Base-by-base conservation (phyloP, 1,140 invertebrate genomes). In the Dinoponera quadriceps region DNA sequence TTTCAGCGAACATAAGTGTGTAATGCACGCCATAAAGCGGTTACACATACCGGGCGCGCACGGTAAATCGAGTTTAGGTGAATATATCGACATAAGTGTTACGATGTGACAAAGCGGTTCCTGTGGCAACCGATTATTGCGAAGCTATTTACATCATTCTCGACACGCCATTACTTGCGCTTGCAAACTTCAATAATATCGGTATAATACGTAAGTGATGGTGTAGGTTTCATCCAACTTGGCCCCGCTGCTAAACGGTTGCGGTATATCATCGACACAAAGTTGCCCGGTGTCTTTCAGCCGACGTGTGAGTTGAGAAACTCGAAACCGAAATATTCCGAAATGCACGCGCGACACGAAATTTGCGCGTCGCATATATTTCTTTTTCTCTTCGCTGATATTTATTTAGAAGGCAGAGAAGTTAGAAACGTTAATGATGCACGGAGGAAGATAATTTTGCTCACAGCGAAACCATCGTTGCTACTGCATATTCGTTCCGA, bases 121-220 rank as follows among this genome's bases (percentile, higher is more conserved):
- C 75, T 48, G 75, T 57, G 66, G 65, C 63, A 80, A 29, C 51
- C 75, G 65, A 80, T 80, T 80, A 80, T 80, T 71, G 65, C 75
- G n/a, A 80, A 80, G 75, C 75, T 69, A 69, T 80, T 80, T 71
- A 71, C 75, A 80, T 80, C 75, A 71, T 59, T 54, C 33, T 57
- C 54, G 65, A 80, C 65, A 80, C 65, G 65, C 54, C 65, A 80
- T 80, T 80, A 80, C 75, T 80, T 80, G 75, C 75, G 65, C 75
- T 44, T n/a, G 48, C 65, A 69, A 80, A 80, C 75, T 80, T 80
- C 75, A 80, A 71, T 80, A 80, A 80, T 80, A 80, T 80, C 75
- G 33, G 33, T 80, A 80, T 80, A 80, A 80, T 80, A 71, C 66
- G 33, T 80, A 80, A 80, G 65, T 80, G 11, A 69, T 71, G 33